A percentile compares a stretch with the other conserved stretches of the same genome.
Conservation (phyloP, 1,140 invertebrate genomes). For the Stegodyphus mimosarum region DNA sequence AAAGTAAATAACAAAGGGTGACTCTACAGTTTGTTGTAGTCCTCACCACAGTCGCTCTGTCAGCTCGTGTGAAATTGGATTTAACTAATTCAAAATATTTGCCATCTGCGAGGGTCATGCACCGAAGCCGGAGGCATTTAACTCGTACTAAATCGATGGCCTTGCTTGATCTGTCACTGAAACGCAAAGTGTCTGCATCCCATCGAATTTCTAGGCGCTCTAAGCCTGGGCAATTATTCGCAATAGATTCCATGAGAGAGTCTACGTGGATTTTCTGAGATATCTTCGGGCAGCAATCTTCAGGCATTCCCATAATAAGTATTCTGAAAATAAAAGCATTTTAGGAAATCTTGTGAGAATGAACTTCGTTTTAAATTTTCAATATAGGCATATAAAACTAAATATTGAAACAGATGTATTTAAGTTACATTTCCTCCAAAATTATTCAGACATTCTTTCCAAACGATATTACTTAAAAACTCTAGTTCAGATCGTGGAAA, state of each 20-base stretch:
- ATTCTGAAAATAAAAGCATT: constrained; percentile 76
- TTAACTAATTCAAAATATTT: constrained; percentile 99
- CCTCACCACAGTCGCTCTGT: constrained; percentile 93
- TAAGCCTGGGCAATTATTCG: constrained; percentile 88
- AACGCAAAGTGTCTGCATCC: constrained; percentile 98
- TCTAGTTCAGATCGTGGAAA: too few relatives aligned
- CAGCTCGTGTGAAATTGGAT: constrained; percentile 98
- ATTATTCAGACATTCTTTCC: too few relatives aligned
- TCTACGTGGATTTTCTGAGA: constrained; percentile 84
- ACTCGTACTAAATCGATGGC: constrained; percentile 82
- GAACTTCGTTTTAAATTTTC: too few relatives aligned
- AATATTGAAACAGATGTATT: too few relatives aligned
- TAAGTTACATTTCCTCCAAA: too few relatives aligned
- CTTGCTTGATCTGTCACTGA: constrained; percentile 99
- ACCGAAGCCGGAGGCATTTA: constrained; percentile 86
- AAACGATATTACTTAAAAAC: too few relatives aligned
- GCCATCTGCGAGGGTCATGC: constrained; percentile 92
- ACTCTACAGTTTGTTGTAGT: constrained; percentile 93
- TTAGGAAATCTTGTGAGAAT: too few relatives aligned
- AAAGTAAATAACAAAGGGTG: constrained; percentile 89
- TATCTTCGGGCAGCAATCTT: constrained; percentile 95
- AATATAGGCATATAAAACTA: too few relatives aligned
- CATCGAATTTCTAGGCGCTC: constrained; percentile 94
- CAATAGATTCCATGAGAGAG: constrained; percentile 96
- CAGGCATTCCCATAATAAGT: constrained; percentile 95